These are phyloP conservation scores for Gallinago media DNA, from an alignment of 2,113 vertebrate species.

Conservation along the genomic window DNA sequence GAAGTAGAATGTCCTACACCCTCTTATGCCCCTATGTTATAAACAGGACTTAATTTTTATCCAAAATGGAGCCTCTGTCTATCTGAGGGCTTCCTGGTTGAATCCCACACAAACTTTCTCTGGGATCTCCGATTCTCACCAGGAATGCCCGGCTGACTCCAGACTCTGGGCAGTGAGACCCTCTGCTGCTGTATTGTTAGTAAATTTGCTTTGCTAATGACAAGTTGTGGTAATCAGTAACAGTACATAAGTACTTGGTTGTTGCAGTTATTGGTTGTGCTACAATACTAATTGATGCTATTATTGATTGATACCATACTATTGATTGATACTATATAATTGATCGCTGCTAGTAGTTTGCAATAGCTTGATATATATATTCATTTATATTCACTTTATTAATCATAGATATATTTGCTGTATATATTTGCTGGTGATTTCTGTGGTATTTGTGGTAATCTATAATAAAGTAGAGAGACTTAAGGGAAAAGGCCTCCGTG, in stretches of 20 bases:
- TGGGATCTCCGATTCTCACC: not conserved
- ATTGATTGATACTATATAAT: not conserved
- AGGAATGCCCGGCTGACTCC: not conserved
- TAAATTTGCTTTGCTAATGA: not conserved
- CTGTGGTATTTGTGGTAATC: not conserved
- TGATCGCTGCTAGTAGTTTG: not conserved
- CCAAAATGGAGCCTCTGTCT: not conserved
- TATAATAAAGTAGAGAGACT: not conserved
- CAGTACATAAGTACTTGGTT: not conserved
- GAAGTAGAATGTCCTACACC: not conserved
- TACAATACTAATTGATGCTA: not conserved
- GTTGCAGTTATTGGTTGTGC: not conserved
- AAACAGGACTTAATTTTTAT: not conserved
- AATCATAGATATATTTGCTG: not conserved
- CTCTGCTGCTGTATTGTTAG: not conserved
- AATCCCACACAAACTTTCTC: not conserved
- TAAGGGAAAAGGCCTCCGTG: not conserved
- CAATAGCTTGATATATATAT: not conserved
- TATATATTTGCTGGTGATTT: not conserved
- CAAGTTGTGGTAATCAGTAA: not conserved
- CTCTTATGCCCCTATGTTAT: fast-evolving
- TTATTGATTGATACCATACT: not conserved
- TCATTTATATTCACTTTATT: not conserved
- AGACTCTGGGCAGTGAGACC: not conserved
- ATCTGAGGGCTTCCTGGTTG: fast-evolving